These are phyloP conservation scores for Alectoris magna DNA, from an alignment of 2,797 vertebrate species.

Conservation along the genomic window DNA sequence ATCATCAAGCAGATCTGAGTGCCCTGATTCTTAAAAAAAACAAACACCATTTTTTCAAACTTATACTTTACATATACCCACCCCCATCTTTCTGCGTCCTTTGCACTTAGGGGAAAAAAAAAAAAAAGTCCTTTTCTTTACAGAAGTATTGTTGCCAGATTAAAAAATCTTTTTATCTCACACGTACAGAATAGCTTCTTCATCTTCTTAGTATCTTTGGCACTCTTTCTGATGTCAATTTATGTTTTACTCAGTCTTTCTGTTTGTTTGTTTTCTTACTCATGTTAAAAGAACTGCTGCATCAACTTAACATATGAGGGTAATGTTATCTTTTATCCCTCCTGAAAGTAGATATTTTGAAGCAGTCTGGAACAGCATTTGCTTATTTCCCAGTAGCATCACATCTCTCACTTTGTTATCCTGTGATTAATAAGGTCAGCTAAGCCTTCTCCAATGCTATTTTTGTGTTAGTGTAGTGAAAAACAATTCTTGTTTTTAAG, in stretches of 20 bases:
- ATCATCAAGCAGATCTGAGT: no score
- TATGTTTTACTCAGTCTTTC: not conserved
- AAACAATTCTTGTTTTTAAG: not conserved
- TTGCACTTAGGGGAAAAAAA: not conserved
- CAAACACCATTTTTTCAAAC: not conserved
- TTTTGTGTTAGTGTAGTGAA: not conserved
- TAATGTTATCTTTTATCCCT: not conserved
- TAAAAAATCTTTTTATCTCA: not conserved
- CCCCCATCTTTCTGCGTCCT: not conserved
- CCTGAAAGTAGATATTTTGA: not conserved
- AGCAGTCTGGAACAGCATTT: not conserved
- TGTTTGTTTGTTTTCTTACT: not conserved
- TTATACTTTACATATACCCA: not conserved
- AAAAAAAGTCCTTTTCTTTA: not conserved
- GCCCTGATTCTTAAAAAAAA: not conserved
- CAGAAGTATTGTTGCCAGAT: not conserved
- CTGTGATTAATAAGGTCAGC: not conserved
- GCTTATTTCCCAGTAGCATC: not conserved
- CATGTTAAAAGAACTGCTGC: not conserved
- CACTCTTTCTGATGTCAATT: not conserved
- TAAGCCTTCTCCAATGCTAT: not conserved
- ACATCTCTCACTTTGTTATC: not conserved
- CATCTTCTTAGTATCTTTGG: not conserved
- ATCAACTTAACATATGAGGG: not conserved
- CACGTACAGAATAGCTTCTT: rapidly evolving